Percentiles rank a stretch among this genome's conserved stretches.
phyloP scores from a whole-genome alignment of 2,113 vertebrate genomes.

The Choloepus hoffmanni region DNA sequence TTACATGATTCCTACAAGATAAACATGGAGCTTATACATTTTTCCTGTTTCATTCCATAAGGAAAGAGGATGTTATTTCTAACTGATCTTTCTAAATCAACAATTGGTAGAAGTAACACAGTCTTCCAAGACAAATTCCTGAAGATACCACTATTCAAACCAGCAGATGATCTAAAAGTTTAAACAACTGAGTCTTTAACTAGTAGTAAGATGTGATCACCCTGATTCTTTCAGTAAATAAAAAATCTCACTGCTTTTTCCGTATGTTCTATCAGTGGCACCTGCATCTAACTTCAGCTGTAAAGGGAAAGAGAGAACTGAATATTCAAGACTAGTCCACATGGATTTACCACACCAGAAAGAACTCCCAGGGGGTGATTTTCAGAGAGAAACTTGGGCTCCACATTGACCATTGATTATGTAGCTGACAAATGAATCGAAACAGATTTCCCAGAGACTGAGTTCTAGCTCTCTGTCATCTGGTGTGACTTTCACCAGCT shows the following conservation, averaged over 20 bases:
- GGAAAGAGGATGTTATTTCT: not conserved
- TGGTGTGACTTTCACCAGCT: conserved; percentile 63
- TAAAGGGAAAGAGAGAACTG: conserved; percentile 7
- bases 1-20: not conserved
- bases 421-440: conserved; percentile 44
- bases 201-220: not conserved
- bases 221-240: not conserved
- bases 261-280: not conserved
- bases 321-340: conserved; percentile 2
- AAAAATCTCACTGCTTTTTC: not conserved
- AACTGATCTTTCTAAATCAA: not conserved
- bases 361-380: not conserved
- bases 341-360: conserved; percentile 34
- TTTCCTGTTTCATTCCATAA: not conserved
- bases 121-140: not conserved
- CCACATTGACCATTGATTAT: conserved; percentile 4
- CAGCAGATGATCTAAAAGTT: not conserved
- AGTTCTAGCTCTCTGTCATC: conserved; percentile 19
- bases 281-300: conserved; percentile 3
- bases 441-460: conserved; percentile 65
- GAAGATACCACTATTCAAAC: not conserved
- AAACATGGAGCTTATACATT: not conserved
- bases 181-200: not conserved
- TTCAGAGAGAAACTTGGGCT: conserved; percentile 37
- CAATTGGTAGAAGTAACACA: not conserved